Percentiles rank a stretch among this genome's conserved stretches.
These are phyloP conservation scores for Apis florea DNA, from an alignment of 1,140 invertebrate genomes.

Conservation along the genomic window DNA sequence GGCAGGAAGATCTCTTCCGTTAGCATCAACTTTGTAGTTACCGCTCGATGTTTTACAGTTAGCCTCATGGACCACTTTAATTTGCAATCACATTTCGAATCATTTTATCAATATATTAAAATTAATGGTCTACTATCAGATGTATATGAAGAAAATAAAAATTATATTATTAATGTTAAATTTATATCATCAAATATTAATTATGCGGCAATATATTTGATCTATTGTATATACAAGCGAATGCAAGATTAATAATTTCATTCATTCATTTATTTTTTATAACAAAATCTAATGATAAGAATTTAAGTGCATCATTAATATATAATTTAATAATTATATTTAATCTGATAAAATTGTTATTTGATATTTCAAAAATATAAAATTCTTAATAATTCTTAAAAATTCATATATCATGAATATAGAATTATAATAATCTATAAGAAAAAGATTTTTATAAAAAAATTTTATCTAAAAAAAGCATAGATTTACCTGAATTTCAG, in stretches of 20 bases:
- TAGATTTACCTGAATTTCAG: constrained; percentile 50
- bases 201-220: no score
- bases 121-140: no score
- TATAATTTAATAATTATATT: no score
- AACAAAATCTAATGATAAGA: no score
- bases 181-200: no score
- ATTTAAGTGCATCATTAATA: no score
- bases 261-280: no score
- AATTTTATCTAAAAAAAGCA: background rate
- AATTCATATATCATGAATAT: no score
- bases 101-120: background rate
- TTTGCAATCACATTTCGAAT: constrained; percentile 43
- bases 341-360: background rate
- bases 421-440: background rate
- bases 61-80: constrained; percentile 49
- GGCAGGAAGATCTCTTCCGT: constrained; percentile 57
- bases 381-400: background rate
- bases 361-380: background rate
- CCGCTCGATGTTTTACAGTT: constrained; percentile 73
- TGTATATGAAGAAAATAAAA: no score
- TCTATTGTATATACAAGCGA: no score
- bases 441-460: background rate
- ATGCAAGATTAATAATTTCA: no score
- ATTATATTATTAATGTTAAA: no score
- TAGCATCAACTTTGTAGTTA: constrained; percentile 62